These are phyloP conservation scores for Pseudomyrmex pallidus DNA, from an alignment of 1,140 invertebrate species.

Conservation along the genomic window DNA sequence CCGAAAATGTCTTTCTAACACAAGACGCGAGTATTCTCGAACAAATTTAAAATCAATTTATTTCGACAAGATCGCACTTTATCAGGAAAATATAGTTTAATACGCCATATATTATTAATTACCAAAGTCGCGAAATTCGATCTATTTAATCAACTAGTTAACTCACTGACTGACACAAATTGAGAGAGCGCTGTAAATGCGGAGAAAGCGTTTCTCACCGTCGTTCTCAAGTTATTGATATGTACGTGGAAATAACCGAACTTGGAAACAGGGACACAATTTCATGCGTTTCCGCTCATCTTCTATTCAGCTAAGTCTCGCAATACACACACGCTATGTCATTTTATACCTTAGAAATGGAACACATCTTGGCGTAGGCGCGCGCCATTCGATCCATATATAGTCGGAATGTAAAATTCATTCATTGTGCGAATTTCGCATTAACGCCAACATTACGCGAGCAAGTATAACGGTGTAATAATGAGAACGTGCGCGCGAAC, in stretches of 20 bases:
- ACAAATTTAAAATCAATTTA: too few species aligned
- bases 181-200: conserved; percentile 32
- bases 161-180: conserved; percentile 27
- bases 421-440: conserved; percentile 27
- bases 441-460: not conserved
- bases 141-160: conserved; percentile 16
- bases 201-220: not conserved
- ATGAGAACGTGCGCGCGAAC: not conserved
- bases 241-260: conserved; percentile 56
- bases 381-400: conserved; percentile 46
- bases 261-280: conserved; percentile 50
- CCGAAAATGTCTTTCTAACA: too few species aligned
- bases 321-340: conserved; percentile 47
- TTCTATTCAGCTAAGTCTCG: conserved; percentile 58
- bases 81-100: too few species aligned
- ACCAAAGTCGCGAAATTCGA: not conserved
- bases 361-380: conserved; percentile 39
- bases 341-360: conserved; percentile 46
- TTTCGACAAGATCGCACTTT: too few species aligned
- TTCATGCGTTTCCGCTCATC: conserved; percentile 42
- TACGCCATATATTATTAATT: not conserved
- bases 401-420: conserved; percentile 39
- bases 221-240: conserved; percentile 36
- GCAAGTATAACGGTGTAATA: not conserved
- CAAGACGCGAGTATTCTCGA: too few species aligned